phyloP scores from a whole-genome alignment of 2,888 invertebrate species.

The Luperina nickerlii region DNA sequence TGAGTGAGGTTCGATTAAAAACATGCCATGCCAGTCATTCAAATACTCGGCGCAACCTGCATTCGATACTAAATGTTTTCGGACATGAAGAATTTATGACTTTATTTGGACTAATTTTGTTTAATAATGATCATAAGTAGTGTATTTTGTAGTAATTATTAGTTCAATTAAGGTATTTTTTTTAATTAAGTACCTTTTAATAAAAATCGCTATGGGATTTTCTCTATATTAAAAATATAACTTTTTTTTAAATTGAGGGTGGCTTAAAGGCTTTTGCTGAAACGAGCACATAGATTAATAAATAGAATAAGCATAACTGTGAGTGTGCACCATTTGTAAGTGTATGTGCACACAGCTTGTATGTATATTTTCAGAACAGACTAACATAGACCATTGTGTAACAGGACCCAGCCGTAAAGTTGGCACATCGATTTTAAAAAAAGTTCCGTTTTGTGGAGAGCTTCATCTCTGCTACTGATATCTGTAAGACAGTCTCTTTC shows the following conservation, averaged over 20 bases:
- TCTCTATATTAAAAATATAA: not conserved
- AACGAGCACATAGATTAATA: not conserved
- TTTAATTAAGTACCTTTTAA: not conserved
- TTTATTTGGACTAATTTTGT: not conserved
- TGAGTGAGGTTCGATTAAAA: too few relatives aligned
- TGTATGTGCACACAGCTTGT: not conserved
- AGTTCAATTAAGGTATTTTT: not conserved
- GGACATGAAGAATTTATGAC: not conserved
- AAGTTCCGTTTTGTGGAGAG: not conserved
- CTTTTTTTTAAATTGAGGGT: not conserved
- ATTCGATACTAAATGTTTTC: not conserved
- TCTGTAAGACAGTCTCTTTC: not conserved
- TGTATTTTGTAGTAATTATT: not conserved
- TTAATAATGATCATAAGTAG: not conserved
- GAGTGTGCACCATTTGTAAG: not conserved
- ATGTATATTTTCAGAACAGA: not conserved
- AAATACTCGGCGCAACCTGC: not conserved
- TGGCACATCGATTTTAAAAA: not conserved
- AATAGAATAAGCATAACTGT: constrained; percentile 4
- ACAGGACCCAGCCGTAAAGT: not conserved
- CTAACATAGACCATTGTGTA: not conserved
- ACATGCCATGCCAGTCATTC: too few relatives aligned
- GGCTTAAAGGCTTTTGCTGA: constrained; percentile 23
- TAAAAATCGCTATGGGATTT: not conserved
- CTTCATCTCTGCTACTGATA: not conserved